Conservation (phyloP, 2,888 invertebrate species). For the Eumerus sabulonum region DNA sequence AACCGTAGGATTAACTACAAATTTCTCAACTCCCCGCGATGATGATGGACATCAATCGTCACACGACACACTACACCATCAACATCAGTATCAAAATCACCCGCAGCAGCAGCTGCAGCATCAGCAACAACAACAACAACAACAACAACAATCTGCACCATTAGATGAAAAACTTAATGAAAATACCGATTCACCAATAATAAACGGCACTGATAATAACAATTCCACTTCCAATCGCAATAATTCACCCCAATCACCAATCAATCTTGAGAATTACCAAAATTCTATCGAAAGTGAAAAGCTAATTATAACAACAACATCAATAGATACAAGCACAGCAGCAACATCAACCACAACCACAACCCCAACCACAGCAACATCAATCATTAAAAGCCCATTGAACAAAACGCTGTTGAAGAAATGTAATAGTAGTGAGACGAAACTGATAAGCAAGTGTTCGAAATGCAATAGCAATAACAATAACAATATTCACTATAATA, state of each 20-base stretch:
- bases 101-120: conserved; percentile 27
- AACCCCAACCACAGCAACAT: conserved; percentile 65
- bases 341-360: conserved; percentile 13
- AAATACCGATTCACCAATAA: conserved; percentile 39
- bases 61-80: too few relatives aligned
- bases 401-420: conserved; percentile 75
- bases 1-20: conserved; percentile 55
- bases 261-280: conserved; percentile 14
- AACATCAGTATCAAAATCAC: conserved; percentile 23
- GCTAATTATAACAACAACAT: too few relatives aligned
- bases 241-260: conserved; percentile 25
- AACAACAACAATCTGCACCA: conserved; percentile 55
- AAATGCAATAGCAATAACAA: conserved; percentile 77
- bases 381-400: conserved; percentile 74
- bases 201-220: conserved; percentile 51
- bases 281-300: conserved; percentile 39
- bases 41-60: too few relatives aligned
- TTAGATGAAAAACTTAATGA: conserved; percentile 9
- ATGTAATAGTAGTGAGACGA: conserved; percentile 70
- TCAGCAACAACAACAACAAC: conserved; percentile 62
- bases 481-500: conserved; percentile 77
- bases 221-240: conserved; percentile 37
- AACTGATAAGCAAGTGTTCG: conserved; percentile 73
- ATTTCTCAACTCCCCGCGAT: conserved; percentile 58
- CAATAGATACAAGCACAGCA: too few relatives aligned